Conservation (phyloP, 2,888 invertebrate genomes). For the Netelia virgata region DNA sequence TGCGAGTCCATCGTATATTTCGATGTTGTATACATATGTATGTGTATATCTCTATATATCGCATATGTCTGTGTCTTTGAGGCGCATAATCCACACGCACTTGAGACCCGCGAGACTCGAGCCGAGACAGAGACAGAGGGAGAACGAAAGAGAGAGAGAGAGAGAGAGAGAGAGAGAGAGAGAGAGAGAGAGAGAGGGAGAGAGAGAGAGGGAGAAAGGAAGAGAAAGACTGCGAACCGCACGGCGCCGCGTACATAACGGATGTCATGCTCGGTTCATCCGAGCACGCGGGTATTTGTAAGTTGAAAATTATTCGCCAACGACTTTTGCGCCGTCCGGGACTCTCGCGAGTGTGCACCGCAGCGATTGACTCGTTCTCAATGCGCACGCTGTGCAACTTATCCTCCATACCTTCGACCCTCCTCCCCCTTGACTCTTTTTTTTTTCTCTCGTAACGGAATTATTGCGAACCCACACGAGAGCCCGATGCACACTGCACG, state of each 20-base stretch:
- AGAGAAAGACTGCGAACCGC: slow-evolving; percentile 55
- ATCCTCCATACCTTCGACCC: slow-evolving; percentile 29
- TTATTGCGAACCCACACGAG: slow-evolving; percentile 56
- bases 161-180: slow-evolving; percentile 19
- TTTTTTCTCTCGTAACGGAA: slow-evolving; percentile 52
- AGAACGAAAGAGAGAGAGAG: slow-evolving; percentile 50
- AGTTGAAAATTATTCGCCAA: slow-evolving; percentile 71
- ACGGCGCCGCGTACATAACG: slow-evolving; percentile 71
- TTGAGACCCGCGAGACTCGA: slow-evolving; percentile 37
- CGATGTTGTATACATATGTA: slow-evolving; percentile 28
- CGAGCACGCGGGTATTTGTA: slow-evolving; percentile 71
- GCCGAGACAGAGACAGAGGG: slow-evolving; percentile 33
- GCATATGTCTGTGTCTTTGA: slow-evolving; percentile 32
- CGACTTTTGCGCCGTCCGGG: slow-evolving; percentile 64
- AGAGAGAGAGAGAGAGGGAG: slow-evolving; percentile 51
- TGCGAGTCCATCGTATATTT: slow-evolving; percentile 57
- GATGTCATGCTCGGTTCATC: slow-evolving; percentile 71
- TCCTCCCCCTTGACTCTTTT: slow-evolving; percentile 10
- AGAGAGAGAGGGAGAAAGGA: slow-evolving; percentile 19
- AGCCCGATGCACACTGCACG: slow-evolving; percentile 16
- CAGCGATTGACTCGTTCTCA: slow-evolving; percentile 70
- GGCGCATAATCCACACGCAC: slow-evolving; percentile 64
- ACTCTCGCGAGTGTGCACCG: slow-evolving; percentile 44
- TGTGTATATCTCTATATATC: not conserved
- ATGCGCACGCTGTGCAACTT: slow-evolving; percentile 60